Evolutionary conservation across 2,888 invertebrate genomes (phyloP), one percentile per base, ranked within the genome.

Genomic region (Hartigia nigra): DNA sequence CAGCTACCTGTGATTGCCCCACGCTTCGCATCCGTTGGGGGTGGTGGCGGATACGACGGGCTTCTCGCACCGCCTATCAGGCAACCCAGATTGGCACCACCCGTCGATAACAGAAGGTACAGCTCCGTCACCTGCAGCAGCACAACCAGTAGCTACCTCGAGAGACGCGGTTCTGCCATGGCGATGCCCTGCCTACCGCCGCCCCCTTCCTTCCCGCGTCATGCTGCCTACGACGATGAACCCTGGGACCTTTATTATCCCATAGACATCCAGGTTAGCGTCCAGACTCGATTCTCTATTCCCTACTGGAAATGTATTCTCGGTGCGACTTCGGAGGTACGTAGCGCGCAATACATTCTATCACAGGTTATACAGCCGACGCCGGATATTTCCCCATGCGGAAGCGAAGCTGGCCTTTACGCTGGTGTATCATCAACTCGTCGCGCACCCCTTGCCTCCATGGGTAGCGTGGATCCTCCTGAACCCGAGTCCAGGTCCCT

Each of bases 101-200:
- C 88, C 77, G 88, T 89, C 76, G 92, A 92, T 87, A 91, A 90
- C 81, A 92, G 96, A 74, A 94, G 97, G 75, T 94, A 95, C 86
- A 96, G 96, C 89, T 96, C 96, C 83, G 95, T 96, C 87, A 97
- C 97, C 39, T 96, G 96, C 91, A 97, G 96, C 85, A 96, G 96
- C 89, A 96, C 96, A 69, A 96, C 96, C 80, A 96, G 96, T 90
- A 96, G 96, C 79, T 97, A 96, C 89, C 93, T 97, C 89, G 97
- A 97, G 91, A 94, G 96, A 76, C 94, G 97, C 76, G 96, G 96
- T 83, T 96, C 96, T 32, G 95, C 96, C 70, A 95, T 96, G 82
- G 95, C 95, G 79, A 93, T 96, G 91, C 95, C 96, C 81, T 92
- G 96, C 90, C 94, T 95, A 78, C 95, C 95, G 84, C 90, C 93